Evolutionary conservation across 2,888 invertebrate species (phyloP), one percentile per base, ranked within the genome.

Genomic region (Pediacus dermestoides): DNA sequence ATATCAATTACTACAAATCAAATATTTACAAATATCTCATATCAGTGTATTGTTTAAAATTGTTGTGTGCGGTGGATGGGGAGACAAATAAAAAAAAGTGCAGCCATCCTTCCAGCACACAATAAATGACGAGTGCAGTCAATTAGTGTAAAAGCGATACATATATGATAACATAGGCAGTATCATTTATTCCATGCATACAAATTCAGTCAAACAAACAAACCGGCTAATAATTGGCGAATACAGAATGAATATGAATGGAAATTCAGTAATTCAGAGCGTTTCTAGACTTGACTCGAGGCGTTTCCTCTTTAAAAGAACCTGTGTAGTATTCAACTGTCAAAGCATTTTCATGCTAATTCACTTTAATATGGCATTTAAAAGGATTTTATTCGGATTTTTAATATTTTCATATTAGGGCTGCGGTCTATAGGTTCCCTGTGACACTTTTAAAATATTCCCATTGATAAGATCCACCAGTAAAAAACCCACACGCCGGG

Each of bases 171-270:
- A 56, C 52, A 52, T 42, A 50, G 33, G 52, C 45, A 44, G 60
- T 64, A 66, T 65, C 64, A 65, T 65, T 66, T 67, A 66, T 67
- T 67, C 66, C 66, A 65, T 65, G 66, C 66, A 67, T 67, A 67
- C 65, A 67, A 67, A 67, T 67, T 64, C 63, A 62, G 61, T 54
- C 58, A 58, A 59, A 63, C 64, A 64, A 64, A 66, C 66, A 66
- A 60, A 66, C 64, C 65, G 62, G 55, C 63, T 63, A 66, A 67
- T 67, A 67, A 67, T 67, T 67, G 67, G 66, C 65, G 53, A 28
- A 28, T 28, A 28, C 12, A 28, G 53, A 47, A 44, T 55, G 59
- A 58, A 61, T 60, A 60, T 60, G 60, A 61, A 62, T 61, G 57
- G 55, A 47, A 47, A 54, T 59, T 57, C 50, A 50, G 58, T 46